phyloP scores from a whole-genome alignment of 2,888 invertebrate genomes.

The Diplolepis rosae region DNA sequence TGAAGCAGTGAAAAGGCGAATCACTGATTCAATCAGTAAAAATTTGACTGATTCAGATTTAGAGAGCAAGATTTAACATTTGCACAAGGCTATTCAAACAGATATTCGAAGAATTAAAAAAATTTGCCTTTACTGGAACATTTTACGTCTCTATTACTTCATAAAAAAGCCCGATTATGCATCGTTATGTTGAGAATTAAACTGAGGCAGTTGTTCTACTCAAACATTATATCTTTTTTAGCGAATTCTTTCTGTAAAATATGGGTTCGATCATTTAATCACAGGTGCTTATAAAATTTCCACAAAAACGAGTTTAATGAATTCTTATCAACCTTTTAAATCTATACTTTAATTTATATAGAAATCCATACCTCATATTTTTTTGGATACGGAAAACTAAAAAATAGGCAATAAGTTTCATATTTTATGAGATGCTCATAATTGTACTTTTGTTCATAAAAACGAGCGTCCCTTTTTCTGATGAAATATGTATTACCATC shows the following conservation, averaged over 20 bases:
- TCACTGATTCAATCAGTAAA: no score
- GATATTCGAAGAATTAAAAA: constrained; percentile 8
- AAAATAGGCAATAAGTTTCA: neutral
- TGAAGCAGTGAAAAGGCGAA: no score
- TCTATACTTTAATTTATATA: no score
- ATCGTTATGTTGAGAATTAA: constrained; percentile 4
- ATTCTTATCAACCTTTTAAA: neutral
- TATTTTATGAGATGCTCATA: neutral
- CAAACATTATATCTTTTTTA: no score
- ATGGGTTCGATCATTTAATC: neutral
- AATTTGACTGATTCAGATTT: no score
- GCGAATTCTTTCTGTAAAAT: neutral
- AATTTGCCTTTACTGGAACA: neutral
- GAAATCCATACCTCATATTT: no score
- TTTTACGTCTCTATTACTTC: constrained; percentile 18
- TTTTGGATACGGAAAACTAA: neutral
- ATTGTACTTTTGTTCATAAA: neutral
- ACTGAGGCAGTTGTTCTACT: neutral
- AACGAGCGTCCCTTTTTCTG: constrained; percentile 5
- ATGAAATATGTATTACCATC: constrained; percentile 15
- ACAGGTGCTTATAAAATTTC: neutral
- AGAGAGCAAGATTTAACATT: neutral
- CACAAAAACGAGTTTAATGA: neutral
- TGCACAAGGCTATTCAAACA: constrained; percentile 2
- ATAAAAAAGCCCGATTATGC: constrained; percentile 11